These are phyloP conservation scores for Geotrupes spiniger DNA, from an alignment of 2,888 invertebrate species.

Conservation along the genomic window DNA sequence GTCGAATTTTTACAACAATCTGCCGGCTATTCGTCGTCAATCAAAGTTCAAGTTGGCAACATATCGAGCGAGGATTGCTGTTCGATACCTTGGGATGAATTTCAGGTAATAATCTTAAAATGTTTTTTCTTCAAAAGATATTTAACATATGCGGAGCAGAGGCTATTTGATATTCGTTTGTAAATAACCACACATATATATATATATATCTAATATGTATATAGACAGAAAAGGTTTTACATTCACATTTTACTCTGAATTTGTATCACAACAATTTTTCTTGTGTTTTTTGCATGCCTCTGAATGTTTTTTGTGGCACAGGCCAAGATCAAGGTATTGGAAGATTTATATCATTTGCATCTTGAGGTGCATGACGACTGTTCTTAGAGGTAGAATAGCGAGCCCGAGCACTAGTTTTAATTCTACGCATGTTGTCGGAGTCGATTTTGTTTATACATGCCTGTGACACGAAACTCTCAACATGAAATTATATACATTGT, in stretches of 20 bases:
- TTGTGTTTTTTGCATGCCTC: conserved; percentile 63
- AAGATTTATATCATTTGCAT: conserved; percentile 50
- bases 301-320: conserved; percentile 73
- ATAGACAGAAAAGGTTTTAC: conserved; percentile 7
- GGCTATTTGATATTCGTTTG: conserved; percentile 4
- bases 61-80: conserved; percentile 79
- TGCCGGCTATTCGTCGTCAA: conserved; percentile 61
- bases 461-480: too few species aligned
- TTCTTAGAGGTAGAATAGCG: background rate
- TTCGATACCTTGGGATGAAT: conserved; percentile 90
- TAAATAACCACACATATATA: background rate
- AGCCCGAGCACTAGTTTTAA: conserved; percentile 4
- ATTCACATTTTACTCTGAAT: conserved; percentile 23
- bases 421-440: background rate
- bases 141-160: conserved; percentile 6
- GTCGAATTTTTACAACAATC: conserved; percentile 73
- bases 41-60: conserved; percentile 68
- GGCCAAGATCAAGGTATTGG: conserved; percentile 65
- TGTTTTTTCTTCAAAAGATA: background rate
- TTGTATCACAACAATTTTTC: conserved; percentile 35
- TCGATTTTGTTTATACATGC: too few species aligned
- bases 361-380: conserved; percentile 30
- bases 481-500: too few species aligned
- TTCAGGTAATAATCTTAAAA: conserved; percentile 65
- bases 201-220: too few species aligned